Conservation (phyloP, 1,140 invertebrate species). For the Anoplophora glabripennis region DNA sequence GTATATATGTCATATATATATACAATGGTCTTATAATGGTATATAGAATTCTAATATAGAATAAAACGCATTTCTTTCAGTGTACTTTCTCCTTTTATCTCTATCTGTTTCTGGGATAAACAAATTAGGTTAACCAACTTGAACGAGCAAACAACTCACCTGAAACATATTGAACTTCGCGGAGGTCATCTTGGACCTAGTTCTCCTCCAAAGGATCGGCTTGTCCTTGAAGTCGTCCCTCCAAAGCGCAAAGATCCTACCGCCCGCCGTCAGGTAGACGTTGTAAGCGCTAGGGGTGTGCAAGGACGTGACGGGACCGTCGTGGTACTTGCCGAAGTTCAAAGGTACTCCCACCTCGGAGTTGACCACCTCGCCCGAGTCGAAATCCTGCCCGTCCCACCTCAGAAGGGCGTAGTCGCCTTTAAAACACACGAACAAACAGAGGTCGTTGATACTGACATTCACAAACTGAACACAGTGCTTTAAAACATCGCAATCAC, state of each 20-base stretch:
- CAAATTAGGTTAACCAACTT: too few relatives aligned
- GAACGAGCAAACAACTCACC: slow-evolving; percentile 9
- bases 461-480: too few relatives aligned
- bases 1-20: too few relatives aligned
- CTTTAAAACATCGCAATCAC: too few relatives aligned
- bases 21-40: too few relatives aligned
- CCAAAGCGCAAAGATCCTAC: slow-evolving; percentile 60
- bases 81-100: too few relatives aligned
- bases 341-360: slow-evolving; percentile 53
- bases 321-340: slow-evolving; percentile 57
- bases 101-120: too few relatives aligned
- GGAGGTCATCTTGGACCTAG: slow-evolving; percentile 52
- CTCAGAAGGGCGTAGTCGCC: slow-evolving; percentile 45
- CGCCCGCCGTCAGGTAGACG: slow-evolving; percentile 58
- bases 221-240: slow-evolving; percentile 49
- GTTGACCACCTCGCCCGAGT: slow-evolving; percentile 56
- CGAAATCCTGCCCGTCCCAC: slow-evolving; percentile 62
- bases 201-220: slow-evolving; percentile 56
- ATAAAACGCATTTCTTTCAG: too few relatives aligned
- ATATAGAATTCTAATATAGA: too few relatives aligned
- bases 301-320: slow-evolving; percentile 60
- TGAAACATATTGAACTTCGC: slow-evolving; percentile 50
- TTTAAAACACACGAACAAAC: too few relatives aligned
- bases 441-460: too few relatives aligned
- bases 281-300: slow-evolving; percentile 50